Base-by-base conservation (phyloP, 92 coral and sea anemone species). In the Parazoanthus swiftii region DNA sequence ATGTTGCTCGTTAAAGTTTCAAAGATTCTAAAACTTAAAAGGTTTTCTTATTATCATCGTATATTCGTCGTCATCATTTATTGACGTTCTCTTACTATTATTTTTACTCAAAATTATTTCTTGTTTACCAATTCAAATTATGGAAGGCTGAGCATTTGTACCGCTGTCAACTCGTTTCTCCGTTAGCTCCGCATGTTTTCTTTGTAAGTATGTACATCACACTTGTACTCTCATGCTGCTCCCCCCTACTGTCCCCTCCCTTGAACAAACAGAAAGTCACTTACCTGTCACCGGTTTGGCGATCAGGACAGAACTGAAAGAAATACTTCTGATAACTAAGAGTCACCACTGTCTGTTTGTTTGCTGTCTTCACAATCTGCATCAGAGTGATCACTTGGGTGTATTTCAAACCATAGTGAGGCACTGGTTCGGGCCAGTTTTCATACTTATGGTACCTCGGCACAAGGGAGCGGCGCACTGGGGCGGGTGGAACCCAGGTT, bases 251-350 rank as follows among this genome's bases (percentile, higher is more conserved):
- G 21, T 58, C 23, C 66, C 66, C 66, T 15, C 66, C 66, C 66
- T 58, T 58, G 20, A 58, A 0, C 43, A 20, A n/a, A 5, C 8
- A 29, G 23, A 75, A 6, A 75, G 23, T 76, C 80, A 80, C 92
- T 66, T 68, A 92, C 94, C 94, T 88, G 70, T 90, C 88, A 4
- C 93, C 93, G 21, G 95, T 92, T 66, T 37, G 86, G 48, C 89
- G 86, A 36, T 92, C 95, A 48, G 95, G 95, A 80, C 95, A 92
- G 85, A 92, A 92, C 76, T 88, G 76, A 29, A 92, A 80, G 73
- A 15, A 75, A 46, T 66, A 92, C 73, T 90, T 88, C 5, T 65
- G 50, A 18, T 7, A 4, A 0, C 3, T 5, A 2, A 67, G 79
- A 35, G 95, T 92, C 18, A 13, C 18, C 54, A 92, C 95, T 14